Base-by-base conservation (phyloP, 2,113 vertebrate genomes). In the Oriolus oriolus region DNA sequence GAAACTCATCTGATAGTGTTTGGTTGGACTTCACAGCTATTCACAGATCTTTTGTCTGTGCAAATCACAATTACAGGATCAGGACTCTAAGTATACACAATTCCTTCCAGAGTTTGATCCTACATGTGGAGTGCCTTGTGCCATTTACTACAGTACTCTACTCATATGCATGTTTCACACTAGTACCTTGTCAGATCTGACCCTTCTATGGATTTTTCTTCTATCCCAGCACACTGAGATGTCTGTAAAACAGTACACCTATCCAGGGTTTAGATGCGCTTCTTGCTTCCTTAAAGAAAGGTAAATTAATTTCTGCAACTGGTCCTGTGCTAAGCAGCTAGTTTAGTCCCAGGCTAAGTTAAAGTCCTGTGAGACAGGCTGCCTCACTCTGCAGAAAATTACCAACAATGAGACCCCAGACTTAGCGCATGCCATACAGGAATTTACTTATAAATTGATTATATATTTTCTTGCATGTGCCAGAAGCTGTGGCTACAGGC, bases 381-480 rank as follows among this genome's bases (percentile, higher is more conserved):
- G n/a, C 24, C 20, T 86, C 15, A 14, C 20, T 50, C 22, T 74
- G 45, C 56, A 78, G 37, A 74, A 73, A 42, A 71, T 56, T 52
- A 31, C 6, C 11, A 12, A 41, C 35, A 68, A 16, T 0, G 0
- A 68, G 19, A 68, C 33, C 18, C 0, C 0, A 31, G 49, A 80
- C 15, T 77, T 41, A 57, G 28, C 50, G 45, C 9, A 3, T 57
- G 41, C 50, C 16, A 24, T 84, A 59, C 6, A 87, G 33, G 33
- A 61, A 91, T 47, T 45, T 57, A 44, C 22, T 19, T 22, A 11
- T 30, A 74, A 77, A 16, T 27, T 63, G 10, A 52, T n/a, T 69
- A 2, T 65, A 30, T 12, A 9, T 79, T 75, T 41, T 75, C 61
- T 50, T 79, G 39, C 16, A 42, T 20, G 9, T 50, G 5, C 27